Evolutionary conservation across 1,140 invertebrate species (phyloP).

Genomic region (Sinonovacula constricta): DNA sequence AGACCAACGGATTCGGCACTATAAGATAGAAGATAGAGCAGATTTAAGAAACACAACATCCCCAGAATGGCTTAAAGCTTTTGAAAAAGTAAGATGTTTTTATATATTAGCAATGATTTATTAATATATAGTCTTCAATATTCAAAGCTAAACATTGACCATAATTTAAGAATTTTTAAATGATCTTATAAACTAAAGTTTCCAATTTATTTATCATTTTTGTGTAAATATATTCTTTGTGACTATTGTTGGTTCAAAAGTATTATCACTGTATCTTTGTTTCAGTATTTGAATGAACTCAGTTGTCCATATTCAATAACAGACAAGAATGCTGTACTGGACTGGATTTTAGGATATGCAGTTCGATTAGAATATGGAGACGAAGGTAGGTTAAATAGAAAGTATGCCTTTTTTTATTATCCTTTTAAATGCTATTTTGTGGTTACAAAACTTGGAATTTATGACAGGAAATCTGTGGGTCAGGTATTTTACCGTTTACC

Average conservation of each 20-base stretch:
- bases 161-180: background rate
- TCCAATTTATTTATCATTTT: background rate
- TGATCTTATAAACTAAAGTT: background rate
- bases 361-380: constrained; percentile 90
- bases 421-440: background rate
- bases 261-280: too few relatives aligned
- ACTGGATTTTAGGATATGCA: constrained; percentile 92
- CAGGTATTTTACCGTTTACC: too few relatives aligned
- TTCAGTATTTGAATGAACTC: constrained; percentile 87
- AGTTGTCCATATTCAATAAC: constrained; percentile 82
- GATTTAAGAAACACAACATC: constrained; percentile 84
- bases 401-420: background rate
- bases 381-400: constrained; percentile 84
- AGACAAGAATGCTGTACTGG: constrained; percentile 83
- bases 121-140: background rate
- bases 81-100: constrained; percentile 78
- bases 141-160: too few relatives aligned
- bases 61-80: constrained; percentile 86
- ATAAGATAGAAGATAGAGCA: constrained; percentile 90
- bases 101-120: too few relatives aligned
- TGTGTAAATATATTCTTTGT: constrained; percentile 21
- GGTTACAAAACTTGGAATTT: too few relatives aligned
- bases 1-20: constrained; percentile 94
- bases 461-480: too few relatives aligned
- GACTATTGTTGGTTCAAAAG: too few relatives aligned